Conservation (phyloP, 2,113 vertebrate genomes). For the Marmota flaviventris region DNA sequence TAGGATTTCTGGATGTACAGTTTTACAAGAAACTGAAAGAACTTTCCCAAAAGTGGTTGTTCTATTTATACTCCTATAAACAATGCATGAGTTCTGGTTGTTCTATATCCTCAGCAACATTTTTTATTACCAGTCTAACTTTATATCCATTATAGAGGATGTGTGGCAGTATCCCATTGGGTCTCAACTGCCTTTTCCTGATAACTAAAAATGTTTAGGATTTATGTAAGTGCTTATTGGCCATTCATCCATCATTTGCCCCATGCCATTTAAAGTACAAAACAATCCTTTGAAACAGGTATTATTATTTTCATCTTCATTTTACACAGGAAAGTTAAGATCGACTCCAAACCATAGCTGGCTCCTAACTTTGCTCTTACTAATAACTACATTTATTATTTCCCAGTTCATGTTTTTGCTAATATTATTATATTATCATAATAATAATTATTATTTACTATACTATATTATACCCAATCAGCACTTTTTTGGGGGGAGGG, state of each 20-base stretch:
- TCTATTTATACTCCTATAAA: background rate
- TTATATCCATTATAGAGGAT: background rate
- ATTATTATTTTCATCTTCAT: slow-evolving; percentile 14
- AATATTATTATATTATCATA: background rate
- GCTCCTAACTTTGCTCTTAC: background rate
- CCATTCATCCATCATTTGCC: background rate
- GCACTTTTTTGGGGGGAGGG: too few relatives aligned
- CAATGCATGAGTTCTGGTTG: background rate
- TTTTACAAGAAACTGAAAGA: background rate
- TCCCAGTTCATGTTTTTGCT: background rate
- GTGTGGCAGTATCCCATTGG: background rate
- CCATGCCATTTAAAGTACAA: background rate
- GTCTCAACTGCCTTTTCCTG: background rate
- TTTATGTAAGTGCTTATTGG: background rate
- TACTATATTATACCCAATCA: too few relatives aligned
- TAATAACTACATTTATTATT: background rate
- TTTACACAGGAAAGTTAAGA: background rate
- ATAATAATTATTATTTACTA: too few relatives aligned
- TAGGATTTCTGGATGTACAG: background rate
- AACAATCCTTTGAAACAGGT: background rate
- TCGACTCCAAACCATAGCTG: background rate
- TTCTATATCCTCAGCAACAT: background rate
- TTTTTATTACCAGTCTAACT: background rate
- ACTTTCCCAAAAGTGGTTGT: background rate
- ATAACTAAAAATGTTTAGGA: background rate